A percentile compares a stretch with the other conserved stretches of the same genome.
phyloP scores from a whole-genome alignment of 2,113 vertebrate species.

The Syngnathus typhle region DNA sequence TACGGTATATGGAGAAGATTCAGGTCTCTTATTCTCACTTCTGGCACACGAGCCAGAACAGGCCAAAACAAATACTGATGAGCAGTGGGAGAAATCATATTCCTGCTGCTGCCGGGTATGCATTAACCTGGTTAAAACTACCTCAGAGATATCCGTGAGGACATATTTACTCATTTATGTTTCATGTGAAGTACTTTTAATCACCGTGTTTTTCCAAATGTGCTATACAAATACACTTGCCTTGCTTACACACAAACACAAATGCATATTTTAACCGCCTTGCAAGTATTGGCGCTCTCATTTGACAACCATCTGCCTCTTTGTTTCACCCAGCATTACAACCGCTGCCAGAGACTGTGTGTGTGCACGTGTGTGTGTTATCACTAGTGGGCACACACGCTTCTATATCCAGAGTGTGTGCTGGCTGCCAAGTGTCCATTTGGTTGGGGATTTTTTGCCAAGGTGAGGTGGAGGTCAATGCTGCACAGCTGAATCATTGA shows the following conservation, averaged over 20 bases:
- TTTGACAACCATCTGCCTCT: slow-evolving; percentile 62
- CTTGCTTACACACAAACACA: slow-evolving; percentile 24
- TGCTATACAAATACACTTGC: slow-evolving; percentile 7
- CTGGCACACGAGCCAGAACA: slow-evolving; percentile 15
- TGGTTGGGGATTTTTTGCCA: slow-evolving; percentile 55
- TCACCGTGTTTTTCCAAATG: slow-evolving; percentile 6
- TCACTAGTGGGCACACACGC: slow-evolving; percentile 38
- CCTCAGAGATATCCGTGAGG: slow-evolving; percentile 24
- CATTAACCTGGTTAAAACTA: slow-evolving; percentile 19
- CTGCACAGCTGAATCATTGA: slow-evolving; percentile 59
- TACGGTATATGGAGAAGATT: neutral
- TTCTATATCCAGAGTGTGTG: slow-evolving; percentile 52
- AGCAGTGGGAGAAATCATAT: slow-evolving; percentile 24
- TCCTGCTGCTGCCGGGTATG: slow-evolving; percentile 17
- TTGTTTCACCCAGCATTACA: slow-evolving; percentile 59
- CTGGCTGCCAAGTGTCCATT: slow-evolving; percentile 59
- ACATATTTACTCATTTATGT: slow-evolving; percentile 7
- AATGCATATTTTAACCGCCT: slow-evolving; percentile 50
- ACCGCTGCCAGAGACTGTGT: slow-evolving; percentile 48
- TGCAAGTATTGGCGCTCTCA: slow-evolving; percentile 46
- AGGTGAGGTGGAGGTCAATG: slow-evolving; percentile 64
- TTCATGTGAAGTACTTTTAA: slow-evolving; percentile 18
- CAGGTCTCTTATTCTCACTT: slow-evolving; percentile 11
- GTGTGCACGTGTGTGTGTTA: slow-evolving; percentile 28
- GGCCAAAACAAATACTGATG: slow-evolving; percentile 32